Conservation (phyloP, 1,140 invertebrate genomes). For the Drosophila auraria region DNA sequence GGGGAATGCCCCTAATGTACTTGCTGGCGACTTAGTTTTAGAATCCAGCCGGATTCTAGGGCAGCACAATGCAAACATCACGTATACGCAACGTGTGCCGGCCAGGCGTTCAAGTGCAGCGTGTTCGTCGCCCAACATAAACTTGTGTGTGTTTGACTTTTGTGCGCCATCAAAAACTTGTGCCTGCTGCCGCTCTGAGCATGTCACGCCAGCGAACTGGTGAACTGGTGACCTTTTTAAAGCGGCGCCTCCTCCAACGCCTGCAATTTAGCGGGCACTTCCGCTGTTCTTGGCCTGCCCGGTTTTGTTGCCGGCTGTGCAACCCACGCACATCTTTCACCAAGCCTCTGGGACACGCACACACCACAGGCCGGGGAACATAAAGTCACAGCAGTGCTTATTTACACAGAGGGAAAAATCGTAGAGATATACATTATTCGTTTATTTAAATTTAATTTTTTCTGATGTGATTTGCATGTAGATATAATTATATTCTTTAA, state of each 20-base stretch:
- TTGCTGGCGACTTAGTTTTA: slow-evolving; percentile 8
- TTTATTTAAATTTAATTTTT: no score
- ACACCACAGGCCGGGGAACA: not conserved
- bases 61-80: slow-evolving; percentile 43
- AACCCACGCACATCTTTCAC: slow-evolving; percentile 20
- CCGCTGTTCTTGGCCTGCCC: slow-evolving; percentile 22
- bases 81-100: slow-evolving; percentile 67
- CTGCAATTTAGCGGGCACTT: slow-evolving; percentile 58
- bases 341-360: not conserved
- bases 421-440: no score
- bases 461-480: no score
- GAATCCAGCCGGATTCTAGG: slow-evolving; percentile 14
- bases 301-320: not conserved
- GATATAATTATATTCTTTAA: no score
- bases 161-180: slow-evolving; percentile 35
- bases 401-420: not conserved
- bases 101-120: slow-evolving; percentile 45
- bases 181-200: slow-evolving; percentile 16
- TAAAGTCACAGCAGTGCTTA: slow-evolving; percentile 4
- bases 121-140: not conserved
- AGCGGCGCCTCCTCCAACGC: slow-evolving; percentile 19
- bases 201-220: slow-evolving; percentile 51
- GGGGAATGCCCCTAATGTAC: not conserved
- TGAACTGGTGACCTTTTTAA: slow-evolving; percentile 65
- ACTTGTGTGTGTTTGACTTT: slow-evolving; percentile 14